These are phyloP conservation scores for Melipona quadrifasciata DNA, from an alignment of 1,140 invertebrate genomes.

Conservation along the genomic window DNA sequence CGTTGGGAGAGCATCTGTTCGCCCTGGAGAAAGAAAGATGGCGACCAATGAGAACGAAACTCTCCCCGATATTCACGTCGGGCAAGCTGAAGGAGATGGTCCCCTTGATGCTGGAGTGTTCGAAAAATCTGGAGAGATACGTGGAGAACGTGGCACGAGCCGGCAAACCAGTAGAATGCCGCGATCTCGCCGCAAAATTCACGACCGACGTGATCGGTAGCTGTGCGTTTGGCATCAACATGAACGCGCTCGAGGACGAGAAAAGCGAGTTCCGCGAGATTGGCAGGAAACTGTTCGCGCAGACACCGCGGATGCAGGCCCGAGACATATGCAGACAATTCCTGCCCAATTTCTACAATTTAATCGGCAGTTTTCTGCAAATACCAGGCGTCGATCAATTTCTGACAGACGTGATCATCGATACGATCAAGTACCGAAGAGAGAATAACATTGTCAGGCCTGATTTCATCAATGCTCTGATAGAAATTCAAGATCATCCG, in stretches of 20 bases:
- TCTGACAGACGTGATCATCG: conserved; percentile 77
- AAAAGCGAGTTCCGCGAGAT: conserved; percentile 79
- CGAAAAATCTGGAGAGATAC: conserved; percentile 74
- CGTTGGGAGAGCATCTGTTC: conserved; percentile 73
- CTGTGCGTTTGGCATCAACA: conserved; percentile 72
- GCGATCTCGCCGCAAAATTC: conserved; percentile 79
- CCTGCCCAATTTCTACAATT: conserved; percentile 61
- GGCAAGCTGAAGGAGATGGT: conserved; percentile 74
- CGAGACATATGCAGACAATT: conserved; percentile 61
- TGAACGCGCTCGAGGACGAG: conserved; percentile 79
- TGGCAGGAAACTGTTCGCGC: conserved; percentile 72
- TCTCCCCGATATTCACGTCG: conserved; percentile 73
- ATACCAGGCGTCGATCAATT: conserved; percentile 77
- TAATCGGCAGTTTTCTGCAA: conserved; percentile 47
- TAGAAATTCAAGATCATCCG: conserved; percentile 74
- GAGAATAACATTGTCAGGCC: conserved; percentile 78
- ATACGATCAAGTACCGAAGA: conserved; percentile 80
- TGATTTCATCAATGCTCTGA: conserved; percentile 80
- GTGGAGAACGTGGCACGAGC: conserved; percentile 66
- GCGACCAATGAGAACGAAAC: conserved; percentile 80
- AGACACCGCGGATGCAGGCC: conserved; percentile 76
- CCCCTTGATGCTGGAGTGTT: conserved; percentile 61
- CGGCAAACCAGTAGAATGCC: conserved; percentile 76
- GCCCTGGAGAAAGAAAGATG: conserved; percentile 76
- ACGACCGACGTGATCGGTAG: conserved; percentile 82